Conservation (phyloP, 1,140 invertebrate species). For the Aleiodes sp. region DNA sequence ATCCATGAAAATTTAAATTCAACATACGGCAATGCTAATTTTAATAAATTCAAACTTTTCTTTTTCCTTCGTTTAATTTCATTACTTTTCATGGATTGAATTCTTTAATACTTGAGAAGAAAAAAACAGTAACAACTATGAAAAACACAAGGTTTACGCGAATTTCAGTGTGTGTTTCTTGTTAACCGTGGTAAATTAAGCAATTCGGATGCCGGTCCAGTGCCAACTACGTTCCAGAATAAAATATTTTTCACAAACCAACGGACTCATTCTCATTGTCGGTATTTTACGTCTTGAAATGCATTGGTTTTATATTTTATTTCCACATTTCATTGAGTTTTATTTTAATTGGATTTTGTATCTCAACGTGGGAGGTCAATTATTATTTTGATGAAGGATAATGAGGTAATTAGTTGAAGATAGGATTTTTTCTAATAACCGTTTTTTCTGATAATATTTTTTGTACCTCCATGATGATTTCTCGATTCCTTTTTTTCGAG, state of each 20-base stretch:
- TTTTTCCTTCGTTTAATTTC: too few relatives aligned
- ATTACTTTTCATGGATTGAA: constrained; percentile 11
- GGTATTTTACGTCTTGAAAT: not conserved
- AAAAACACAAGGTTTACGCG: constrained; percentile 22
- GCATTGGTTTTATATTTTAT: constrained; percentile 17
- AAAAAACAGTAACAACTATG: not conserved
- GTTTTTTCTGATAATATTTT: too few relatives aligned
- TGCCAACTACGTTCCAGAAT: not conserved
- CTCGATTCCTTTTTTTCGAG: too few relatives aligned
- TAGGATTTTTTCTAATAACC: too few relatives aligned
- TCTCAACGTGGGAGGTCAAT: not conserved
- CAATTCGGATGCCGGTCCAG: constrained; percentile 31
- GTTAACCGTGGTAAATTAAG: constrained; percentile 30
- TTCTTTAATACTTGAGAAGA: constrained; percentile 14
- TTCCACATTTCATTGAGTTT: too few relatives aligned
- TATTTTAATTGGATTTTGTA: not conserved
- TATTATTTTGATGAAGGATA: not conserved
- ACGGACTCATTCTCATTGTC: not conserved
- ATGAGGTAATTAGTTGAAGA: too few relatives aligned
- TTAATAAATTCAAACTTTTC: too few relatives aligned
- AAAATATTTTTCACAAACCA: constrained; percentile 9
- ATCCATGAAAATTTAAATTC: too few relatives aligned
- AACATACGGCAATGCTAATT: too few relatives aligned
- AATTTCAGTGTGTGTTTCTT: not conserved
- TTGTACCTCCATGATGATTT: too few relatives aligned